Conservation (phyloP, 2,888 invertebrate species). For the Sarcophaga rosellei region DNA sequence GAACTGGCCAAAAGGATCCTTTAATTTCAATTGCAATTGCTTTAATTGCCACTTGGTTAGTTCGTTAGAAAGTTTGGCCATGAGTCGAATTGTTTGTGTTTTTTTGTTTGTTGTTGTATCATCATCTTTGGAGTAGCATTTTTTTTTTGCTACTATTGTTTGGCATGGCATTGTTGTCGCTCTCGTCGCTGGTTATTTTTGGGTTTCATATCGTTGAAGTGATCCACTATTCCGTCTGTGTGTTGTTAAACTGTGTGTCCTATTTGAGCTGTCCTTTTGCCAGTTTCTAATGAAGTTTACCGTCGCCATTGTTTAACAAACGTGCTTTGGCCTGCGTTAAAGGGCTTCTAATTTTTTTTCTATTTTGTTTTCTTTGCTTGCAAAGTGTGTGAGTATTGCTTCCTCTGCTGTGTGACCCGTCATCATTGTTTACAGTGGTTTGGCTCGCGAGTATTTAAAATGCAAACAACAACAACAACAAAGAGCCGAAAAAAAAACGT, state of each 20-base stretch:
- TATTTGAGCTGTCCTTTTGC: slow-evolving; percentile 60
- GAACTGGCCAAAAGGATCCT: slow-evolving; percentile 51
- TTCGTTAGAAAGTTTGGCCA: slow-evolving; percentile 45
- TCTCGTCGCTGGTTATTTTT: slow-evolving; percentile 11
- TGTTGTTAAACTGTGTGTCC: slow-evolving; percentile 56
- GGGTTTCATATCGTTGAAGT: slow-evolving; percentile 41
- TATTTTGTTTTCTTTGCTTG: not conserved
- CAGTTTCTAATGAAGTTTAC: slow-evolving; percentile 78
- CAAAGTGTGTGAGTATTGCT: slow-evolving; percentile 21
- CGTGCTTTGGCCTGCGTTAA: slow-evolving; percentile 78
- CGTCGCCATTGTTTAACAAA: slow-evolving; percentile 79
- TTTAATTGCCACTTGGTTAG: slow-evolving; percentile 60
- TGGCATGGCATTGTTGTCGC: not conserved
- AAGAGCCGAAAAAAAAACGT: not conserved
- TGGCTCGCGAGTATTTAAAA: slow-evolving; percentile 59
- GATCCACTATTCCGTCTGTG: slow-evolving; percentile 39
- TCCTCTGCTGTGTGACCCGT: slow-evolving; percentile 56
- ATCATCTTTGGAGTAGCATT: not conserved
- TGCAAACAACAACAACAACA: slow-evolving; percentile 47
- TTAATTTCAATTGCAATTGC: slow-evolving; percentile 65
- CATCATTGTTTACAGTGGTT: slow-evolving; percentile 73
- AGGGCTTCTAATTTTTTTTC: slow-evolving; percentile 71
- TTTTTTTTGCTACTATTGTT: not conserved
- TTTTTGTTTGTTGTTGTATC: slow-evolving; percentile 14
- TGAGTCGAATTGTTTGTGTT: slow-evolving; percentile 40